Base-by-base conservation (phyloP, 2,888 invertebrate genomes). In the Apodemia zela region DNA sequence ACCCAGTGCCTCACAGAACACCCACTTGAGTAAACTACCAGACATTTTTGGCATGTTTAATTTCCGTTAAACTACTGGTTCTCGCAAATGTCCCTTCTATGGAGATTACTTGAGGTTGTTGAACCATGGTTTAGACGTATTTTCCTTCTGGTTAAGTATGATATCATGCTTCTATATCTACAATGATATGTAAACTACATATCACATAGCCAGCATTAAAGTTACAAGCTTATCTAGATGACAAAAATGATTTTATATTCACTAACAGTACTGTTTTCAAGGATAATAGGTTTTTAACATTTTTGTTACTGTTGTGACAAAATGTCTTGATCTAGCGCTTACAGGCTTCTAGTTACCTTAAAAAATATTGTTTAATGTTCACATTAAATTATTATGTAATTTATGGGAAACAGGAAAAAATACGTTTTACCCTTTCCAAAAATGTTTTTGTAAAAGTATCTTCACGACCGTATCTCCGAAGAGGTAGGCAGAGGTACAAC, bases 71-170 rank as follows among this genome's bases (percentile, higher is more conserved):
- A 54, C 54, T 54, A 71, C 66, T 64, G 68, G 66, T 69, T 71
- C 62, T 63, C 62, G 65, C 67, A 66, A 67, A 73, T 73, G 70
- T 71, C 74, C 81, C 77, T 76, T 76, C 73, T 77, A 76, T 72
- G 79, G 80, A 71, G 65, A 65, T 73, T 72, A 73, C 66, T 69
- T 57, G 65, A 64, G 81, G 70, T 68, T 78, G 71, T 70, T 75
- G 79, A 77, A 75, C 79, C 68, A 15, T 29, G 49, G 60, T 66
- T 72, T 72, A 75, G 73, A 73, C 71, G 75, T 73, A 73, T 80
- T 81, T 81, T 79, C 81, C 82, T 80, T 79, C 75, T 78, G 73
- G 13, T 54, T 25, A 15, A 54, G 54, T 21, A 54, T 54, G 54
- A 54, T 54, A 54, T 54, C 54, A 54, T 25, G 21, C 21, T 1